A percentile compares a stretch with the other conserved stretches of the same genome.
These are phyloP conservation scores for Amphibalanus amphitrite DNA, from an alignment of 1,140 invertebrate species.

Conservation along the genomic window DNA sequence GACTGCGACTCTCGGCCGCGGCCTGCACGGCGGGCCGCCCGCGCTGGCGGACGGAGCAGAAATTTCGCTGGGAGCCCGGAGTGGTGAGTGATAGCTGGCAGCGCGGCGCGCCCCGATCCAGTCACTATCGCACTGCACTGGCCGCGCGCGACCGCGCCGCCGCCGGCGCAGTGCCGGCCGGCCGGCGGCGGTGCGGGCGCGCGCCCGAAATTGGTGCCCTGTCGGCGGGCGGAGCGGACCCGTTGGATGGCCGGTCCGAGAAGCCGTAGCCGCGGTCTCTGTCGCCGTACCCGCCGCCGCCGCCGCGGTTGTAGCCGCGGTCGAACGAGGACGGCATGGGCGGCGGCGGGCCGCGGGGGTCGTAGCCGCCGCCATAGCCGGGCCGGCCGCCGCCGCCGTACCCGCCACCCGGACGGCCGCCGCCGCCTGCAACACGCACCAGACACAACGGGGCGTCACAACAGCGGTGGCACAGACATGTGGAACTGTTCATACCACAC, in stretches of 20 bases:
- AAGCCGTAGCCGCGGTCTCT: background rate
- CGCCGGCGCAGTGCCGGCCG: no score
- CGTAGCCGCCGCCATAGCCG: background rate
- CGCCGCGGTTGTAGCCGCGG: background rate
- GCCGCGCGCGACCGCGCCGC: no score
- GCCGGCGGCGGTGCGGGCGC: no score
- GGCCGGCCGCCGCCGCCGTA: no score
- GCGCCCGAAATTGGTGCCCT: background rate
- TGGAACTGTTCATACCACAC: no score
- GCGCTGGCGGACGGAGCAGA: background rate
- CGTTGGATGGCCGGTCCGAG: background rate
- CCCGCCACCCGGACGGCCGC: background rate
- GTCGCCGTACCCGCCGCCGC: background rate
- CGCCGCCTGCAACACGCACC: background rate
- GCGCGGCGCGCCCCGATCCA: background rate
- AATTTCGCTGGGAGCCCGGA: background rate
- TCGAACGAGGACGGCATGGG: background rate
- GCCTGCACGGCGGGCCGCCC: background rate
- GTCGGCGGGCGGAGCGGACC: background rate
- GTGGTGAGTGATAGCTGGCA: background rate
- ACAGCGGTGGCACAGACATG: no score
- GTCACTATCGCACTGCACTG: background rate
- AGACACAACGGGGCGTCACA: no score
- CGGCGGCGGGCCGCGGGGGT: conserved; percentile 1
- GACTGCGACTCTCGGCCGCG: no score